Percentiles rank a stretch among this genome's conserved stretches.
phyloP scores from a whole-genome alignment of 2,113 vertebrate species.

The Choloepus hoffmanni region DNA sequence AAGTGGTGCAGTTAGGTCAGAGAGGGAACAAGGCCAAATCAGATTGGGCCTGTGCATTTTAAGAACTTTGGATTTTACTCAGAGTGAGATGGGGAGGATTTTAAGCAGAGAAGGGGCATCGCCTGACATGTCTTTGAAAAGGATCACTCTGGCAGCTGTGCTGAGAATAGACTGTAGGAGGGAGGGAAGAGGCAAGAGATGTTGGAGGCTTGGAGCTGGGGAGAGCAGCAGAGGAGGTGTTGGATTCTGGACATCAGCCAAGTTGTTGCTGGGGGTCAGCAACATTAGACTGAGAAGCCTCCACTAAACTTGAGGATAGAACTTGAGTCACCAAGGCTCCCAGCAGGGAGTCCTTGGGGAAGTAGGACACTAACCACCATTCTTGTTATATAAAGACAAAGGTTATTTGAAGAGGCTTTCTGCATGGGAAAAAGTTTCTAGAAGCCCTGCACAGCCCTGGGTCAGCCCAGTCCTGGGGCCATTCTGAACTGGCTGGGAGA shows the following conservation, averaged over 20 bases:
- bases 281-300: not conserved
- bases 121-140: no score
- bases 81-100: not conserved
- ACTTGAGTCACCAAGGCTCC: not conserved
- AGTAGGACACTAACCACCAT: not conserved
- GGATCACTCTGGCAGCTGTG: not conserved
- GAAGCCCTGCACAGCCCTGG: not conserved
- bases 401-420: not conserved
- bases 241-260: no score
- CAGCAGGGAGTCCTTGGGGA: not conserved
- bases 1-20: not conserved
- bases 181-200: not conserved
- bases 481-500: no score
- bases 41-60: not conserved
- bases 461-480: not conserved
- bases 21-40: not conserved
- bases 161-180: not conserved
- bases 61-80: not conserved
- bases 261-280: not conserved
- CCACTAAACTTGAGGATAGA: not conserved
- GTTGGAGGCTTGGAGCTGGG: not conserved
- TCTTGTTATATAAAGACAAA: not conserved
- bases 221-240: fast-evolving
- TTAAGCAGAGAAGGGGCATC: not conserved
- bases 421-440: not conserved